A percentile compares a stretch with the other conserved stretches of the same genome.
Evolutionary conservation across 2,797 vertebrate species (phyloP).

Genomic region (Allobates femoralis): DNA sequence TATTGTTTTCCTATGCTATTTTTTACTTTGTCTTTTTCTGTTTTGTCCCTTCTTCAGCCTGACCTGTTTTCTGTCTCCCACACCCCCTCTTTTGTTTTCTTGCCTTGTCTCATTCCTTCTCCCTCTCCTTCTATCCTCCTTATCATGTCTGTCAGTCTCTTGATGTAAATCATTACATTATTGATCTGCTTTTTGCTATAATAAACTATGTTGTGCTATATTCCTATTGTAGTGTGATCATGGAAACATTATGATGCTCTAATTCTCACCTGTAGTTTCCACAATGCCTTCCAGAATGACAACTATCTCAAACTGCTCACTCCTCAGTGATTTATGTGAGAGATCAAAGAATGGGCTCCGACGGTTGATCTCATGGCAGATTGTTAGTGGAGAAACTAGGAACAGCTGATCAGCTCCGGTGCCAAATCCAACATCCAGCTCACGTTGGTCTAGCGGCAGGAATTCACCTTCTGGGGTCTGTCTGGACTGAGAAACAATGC

Average conservation of each 20-base stretch:
- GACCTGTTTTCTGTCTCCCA: background rate
- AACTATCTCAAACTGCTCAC: conserved; percentile 97
- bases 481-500: conserved; percentile 85
- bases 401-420: conserved; percentile 98
- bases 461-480: conserved; percentile 99
- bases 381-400: conserved; percentile 97
- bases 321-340: conserved; percentile 96
- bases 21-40: background rate
- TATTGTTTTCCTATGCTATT: no score
- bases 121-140: background rate
- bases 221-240: background rate
- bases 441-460: conserved; percentile 97
- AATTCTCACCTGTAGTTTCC: conserved; percentile 94
- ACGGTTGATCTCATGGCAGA: conserved; percentile 97
- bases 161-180: background rate
- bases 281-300: conserved; percentile 99
- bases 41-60: background rate
- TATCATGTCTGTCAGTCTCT: background rate
- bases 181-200: background rate
- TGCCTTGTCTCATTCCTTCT: background rate
- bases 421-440: conserved; percentile 98
- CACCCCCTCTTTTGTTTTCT: background rate
- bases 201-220: background rate
- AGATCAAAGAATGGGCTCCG: conserved; percentile 99
- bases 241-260: background rate